phyloP scores from a whole-genome alignment of 2,888 invertebrate species.

The Drosophila mayaguana region DNA sequence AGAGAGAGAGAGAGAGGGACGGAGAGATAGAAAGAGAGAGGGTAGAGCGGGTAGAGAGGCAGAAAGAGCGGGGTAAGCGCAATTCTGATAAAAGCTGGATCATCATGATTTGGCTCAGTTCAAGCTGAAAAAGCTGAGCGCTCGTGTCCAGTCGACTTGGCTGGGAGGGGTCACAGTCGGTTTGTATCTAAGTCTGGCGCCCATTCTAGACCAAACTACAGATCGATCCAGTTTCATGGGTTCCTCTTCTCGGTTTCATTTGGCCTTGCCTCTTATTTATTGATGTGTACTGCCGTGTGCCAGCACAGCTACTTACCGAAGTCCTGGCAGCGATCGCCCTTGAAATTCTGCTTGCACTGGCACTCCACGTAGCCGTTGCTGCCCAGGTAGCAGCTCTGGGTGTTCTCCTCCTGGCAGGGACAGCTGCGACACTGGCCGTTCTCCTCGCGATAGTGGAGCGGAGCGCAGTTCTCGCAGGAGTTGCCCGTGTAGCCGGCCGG shows the following conservation, averaged over 20 bases:
- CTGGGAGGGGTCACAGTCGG: not conserved
- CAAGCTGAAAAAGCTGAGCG: not conserved
- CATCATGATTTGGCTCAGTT: slow-evolving; percentile 18
- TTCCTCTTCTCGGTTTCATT: not conserved
- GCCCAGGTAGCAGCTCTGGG: slow-evolving; percentile 84
- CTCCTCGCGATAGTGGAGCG: slow-evolving; percentile 90
- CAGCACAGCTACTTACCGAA: slow-evolving; percentile 85
- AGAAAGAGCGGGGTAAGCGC: slow-evolving; percentile 6
- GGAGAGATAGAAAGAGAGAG: not conserved
- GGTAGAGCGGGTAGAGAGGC: not conserved
- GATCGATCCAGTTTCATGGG: slow-evolving; percentile 4
- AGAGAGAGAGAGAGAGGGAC: not conserved
- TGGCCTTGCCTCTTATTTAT: not conserved
- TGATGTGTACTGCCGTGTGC: not conserved
- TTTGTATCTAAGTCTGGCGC: slow-evolving; percentile 1
- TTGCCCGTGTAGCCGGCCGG: slow-evolving; percentile 92
- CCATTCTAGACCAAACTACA: slow-evolving; percentile 5
- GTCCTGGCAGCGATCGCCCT: slow-evolving; percentile 88
- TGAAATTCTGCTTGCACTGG: slow-evolving; percentile 89
- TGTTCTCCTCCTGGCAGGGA: slow-evolving; percentile 87
- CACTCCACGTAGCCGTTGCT: slow-evolving; percentile 89
- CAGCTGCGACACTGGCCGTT: slow-evolving; percentile 87
- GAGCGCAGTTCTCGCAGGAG: slow-evolving; percentile 92
- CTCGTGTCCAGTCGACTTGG: not conserved
- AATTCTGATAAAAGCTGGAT: slow-evolving; percentile 9